Evolutionary conservation across 2,888 invertebrate species (phyloP).

Genomic region (Hypena proboscidalis): DNA sequence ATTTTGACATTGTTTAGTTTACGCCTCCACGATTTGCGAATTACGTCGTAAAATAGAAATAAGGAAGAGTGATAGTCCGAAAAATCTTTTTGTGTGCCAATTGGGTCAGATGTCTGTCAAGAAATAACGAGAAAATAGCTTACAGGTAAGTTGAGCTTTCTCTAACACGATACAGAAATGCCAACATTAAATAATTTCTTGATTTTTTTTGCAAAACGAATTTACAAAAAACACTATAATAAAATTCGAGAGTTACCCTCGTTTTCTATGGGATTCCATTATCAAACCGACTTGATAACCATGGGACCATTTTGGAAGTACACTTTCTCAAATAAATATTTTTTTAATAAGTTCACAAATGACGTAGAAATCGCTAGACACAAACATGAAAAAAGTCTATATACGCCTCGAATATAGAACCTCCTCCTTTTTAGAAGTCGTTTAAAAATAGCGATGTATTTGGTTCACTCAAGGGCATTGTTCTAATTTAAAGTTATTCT

Average conservation of each 20-base stretch:
- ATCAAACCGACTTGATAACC: no score
- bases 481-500: conserved; percentile 11
- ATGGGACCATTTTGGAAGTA: no score
- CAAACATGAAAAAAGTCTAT: no score
- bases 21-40: conserved; percentile 17
- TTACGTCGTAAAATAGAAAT: conserved; percentile 34
- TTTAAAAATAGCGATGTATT: conserved; percentile 22
- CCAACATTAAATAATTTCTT: conserved; percentile 38
- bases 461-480: conserved; percentile 16
- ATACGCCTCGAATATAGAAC: no score
- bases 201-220: no score
- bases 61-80: conserved; percentile 54
- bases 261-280: no score
- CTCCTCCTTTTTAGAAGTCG: no score
- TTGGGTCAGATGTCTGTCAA: conserved; percentile 72
- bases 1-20: conserved; percentile 19
- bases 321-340: no score
- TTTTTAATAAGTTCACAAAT: no score
- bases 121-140: conserved; percentile 56
- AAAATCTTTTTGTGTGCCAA: conserved; percentile 68
- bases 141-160: conserved; percentile 48
- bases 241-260: no score
- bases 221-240: no score
- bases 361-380: no score
- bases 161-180: conserved; percentile 42